These are phyloP conservation scores for Epinephelus coioides DNA, from an alignment of 2,797 vertebrate genomes.

Conservation along the genomic window DNA sequence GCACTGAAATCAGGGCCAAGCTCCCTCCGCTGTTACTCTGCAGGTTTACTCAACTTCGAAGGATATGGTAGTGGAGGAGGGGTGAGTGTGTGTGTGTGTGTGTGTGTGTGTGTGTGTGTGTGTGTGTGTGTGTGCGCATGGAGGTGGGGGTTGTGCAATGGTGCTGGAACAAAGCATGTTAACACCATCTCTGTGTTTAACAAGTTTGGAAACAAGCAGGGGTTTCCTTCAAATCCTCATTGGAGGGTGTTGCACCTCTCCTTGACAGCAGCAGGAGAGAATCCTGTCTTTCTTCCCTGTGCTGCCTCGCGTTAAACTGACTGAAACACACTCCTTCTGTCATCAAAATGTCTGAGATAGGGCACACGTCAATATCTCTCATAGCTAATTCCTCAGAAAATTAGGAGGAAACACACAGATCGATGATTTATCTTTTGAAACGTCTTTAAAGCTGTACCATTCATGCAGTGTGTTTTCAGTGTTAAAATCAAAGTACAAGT, in stretches of 20 bases:
- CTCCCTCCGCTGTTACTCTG: conserved; percentile 79
- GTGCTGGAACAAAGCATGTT: conserved; percentile 77
- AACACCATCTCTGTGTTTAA: conserved; percentile 83
- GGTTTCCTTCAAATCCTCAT: conserved; percentile 72
- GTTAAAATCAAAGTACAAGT: conserved; percentile 19
- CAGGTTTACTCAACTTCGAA: conserved; percentile 75
- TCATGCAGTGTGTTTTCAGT: conserved; percentile 10
- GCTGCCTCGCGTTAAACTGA: conserved; percentile 27
- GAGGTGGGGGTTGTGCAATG: conserved; percentile 66
- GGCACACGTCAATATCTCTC: conserved; percentile 24
- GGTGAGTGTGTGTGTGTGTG: conserved; percentile 41
- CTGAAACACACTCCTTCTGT: conserved; percentile 30
- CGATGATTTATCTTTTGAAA: conserved; percentile 36
- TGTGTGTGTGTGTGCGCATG: conserved; percentile 38
- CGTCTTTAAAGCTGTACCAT: conserved; percentile 1
- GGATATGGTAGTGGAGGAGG: conserved; percentile 65
- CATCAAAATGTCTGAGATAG: conserved; percentile 21
- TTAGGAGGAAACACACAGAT: conserved; percentile 12
- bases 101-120: conserved; percentile 26
- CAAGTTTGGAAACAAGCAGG: conserved; percentile 80
- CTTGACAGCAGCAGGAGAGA: conserved; percentile 57
- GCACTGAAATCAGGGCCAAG: conserved; percentile 83
- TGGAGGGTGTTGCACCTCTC: conserved; percentile 53
- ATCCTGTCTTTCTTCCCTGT: conserved; percentile 35
- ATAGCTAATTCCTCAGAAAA: conserved; percentile 33